Evolutionary conservation across 2,888 invertebrate genomes (phyloP), one percentile per base, ranked within the genome.

Genomic region (Oligia latruncula): DNA sequence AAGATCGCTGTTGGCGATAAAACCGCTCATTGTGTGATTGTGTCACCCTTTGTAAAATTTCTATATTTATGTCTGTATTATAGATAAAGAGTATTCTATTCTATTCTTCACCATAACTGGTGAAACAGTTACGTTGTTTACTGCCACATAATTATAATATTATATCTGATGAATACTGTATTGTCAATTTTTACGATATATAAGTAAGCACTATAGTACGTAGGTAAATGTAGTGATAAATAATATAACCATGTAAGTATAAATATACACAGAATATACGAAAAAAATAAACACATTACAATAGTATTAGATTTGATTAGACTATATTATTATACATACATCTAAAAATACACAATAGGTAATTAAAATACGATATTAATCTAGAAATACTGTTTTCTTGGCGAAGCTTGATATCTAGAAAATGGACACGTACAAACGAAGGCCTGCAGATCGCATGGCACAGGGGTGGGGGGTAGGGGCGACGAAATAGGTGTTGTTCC

Each of bases 341-440:
- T 71, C 64, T 40, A 71, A 3, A 17, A 65, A 65, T 23, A 64
- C 17, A 43, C 79, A 52, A 52, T 77, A 35, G 20, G 20, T 64
- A 60, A n/a, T 46, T 52, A 40, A 23, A 23, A 40, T 74, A 73
- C 43, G 15, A 55, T 15, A 35, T 73, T 29, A 74, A 15, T 29
- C 15, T 74, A 73, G 15, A 55, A 74, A 74, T 74, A 74, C 74
- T 73, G 73, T 55, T 74, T 73, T 46, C 35, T 60, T 60, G 58
- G 23, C 13, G 35, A 17, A n/a, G 6, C 17, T 74, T 46, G 6
- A 29, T 40, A 20, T n/a, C 3, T 3, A 40, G n/a, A n/a, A 49
- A 49, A 35, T 49, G 6, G 23, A 73, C 17, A 35, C 23, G 15
- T 9, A 29, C 9, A 71, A 29, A 71, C 5, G 64, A n/a, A 65